Percentiles rank a stretch among this genome's conserved stretches.
Conservation (phyloP, 2,797 vertebrate species). For the Meriones psammophilus region DNA sequence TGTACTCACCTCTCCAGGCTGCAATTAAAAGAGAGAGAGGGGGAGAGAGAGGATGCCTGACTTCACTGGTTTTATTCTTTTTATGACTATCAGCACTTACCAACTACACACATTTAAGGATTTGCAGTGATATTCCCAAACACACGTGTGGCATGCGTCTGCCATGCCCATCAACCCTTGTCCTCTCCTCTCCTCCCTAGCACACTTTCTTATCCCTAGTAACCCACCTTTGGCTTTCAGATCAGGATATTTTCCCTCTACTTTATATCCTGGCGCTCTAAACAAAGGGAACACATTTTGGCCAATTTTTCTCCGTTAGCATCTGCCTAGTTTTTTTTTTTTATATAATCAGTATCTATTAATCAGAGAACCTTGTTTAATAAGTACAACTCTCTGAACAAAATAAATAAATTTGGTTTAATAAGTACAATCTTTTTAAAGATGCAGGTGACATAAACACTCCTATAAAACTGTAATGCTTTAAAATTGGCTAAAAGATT, state of each 20-base stretch:
- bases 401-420: background rate
- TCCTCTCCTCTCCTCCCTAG: background rate
- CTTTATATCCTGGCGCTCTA: background rate
- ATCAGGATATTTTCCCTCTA: too few species aligned
- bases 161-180: background rate
- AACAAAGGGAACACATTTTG: background rate
- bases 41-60: too few species aligned
- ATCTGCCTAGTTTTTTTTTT: background rate
- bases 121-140: background rate
- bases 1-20: background rate
- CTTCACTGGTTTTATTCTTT: background rate
- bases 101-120: background rate
- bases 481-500: background rate
- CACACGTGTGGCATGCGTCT: rapidly evolving
- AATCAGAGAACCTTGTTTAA: conserved; percentile 20
- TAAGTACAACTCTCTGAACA: background rate
- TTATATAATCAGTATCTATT: background rate
- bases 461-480: background rate
- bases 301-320: background rate
- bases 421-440: background rate
- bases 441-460: background rate
- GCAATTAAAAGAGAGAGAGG: background rate
- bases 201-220: background rate
- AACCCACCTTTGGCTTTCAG: background rate
- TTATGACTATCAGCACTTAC: background rate